Conservation (phyloP, 1,140 invertebrate genomes). For the Drosophila prosaltans region DNA sequence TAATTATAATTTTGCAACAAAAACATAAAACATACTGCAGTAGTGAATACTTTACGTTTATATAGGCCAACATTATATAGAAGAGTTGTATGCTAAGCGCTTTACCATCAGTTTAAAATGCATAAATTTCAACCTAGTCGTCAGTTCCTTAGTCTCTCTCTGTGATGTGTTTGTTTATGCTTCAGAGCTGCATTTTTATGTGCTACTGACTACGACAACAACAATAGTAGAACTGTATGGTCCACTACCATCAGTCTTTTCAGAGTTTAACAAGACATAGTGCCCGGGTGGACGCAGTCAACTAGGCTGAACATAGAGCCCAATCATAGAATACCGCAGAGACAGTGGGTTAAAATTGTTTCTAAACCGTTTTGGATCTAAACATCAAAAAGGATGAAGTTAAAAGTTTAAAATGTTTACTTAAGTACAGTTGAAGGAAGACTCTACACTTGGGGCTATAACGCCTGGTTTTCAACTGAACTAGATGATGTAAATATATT, state of each 20-base stretch:
- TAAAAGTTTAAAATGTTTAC: too few species aligned
- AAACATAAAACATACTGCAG: conserved; percentile 39
- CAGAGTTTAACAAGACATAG: conserved; percentile 45
- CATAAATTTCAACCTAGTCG: conserved; percentile 60
- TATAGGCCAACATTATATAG: conserved; percentile 3
- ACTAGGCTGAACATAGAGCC: conserved; percentile 29
- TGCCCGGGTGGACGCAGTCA: conserved; percentile 34
- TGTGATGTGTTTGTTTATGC: conserved; percentile 74
- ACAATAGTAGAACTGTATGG: conserved; percentile 1
- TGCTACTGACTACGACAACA: conserved; percentile 43
- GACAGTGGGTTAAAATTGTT: not conserved
- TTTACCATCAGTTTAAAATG: conserved; percentile 60
- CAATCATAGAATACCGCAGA: conserved; percentile 1
- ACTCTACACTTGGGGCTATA: too few species aligned
- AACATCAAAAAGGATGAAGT: too few species aligned
- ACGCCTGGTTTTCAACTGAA: too few species aligned
- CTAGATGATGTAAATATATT: too few species aligned
- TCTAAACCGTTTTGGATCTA: too few species aligned
- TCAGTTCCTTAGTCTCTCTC: conserved; percentile 38
- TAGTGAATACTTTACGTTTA: conserved; percentile 39
- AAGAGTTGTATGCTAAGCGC: conserved; percentile 64
- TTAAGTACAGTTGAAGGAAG: too few species aligned
- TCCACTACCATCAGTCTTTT: conserved; percentile 50
- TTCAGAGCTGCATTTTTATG: conserved; percentile 77
- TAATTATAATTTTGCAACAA: conserved; percentile 67